Evolutionary conservation across 2,113 vertebrate species (phyloP), one percentile per base, ranked within the genome.

Genomic region (Falcunculus frontatus): DNA sequence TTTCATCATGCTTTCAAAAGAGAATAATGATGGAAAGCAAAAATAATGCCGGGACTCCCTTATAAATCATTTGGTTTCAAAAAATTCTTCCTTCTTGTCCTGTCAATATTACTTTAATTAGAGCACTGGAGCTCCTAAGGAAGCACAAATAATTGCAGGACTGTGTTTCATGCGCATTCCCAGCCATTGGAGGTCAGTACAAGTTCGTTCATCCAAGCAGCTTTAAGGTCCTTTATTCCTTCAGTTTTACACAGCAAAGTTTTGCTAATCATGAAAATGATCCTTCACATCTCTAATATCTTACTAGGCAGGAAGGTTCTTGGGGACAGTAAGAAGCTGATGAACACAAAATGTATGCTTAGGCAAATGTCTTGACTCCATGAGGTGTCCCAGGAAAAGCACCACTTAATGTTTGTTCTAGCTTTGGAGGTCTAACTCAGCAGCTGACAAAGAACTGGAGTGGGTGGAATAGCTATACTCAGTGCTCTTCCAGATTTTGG

Each of bases 171-270:
- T 95, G 35, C 74, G 50, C 53, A 3, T 30, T 30, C 30, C 27
- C 73, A 90, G 39, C 97, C 97, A 96, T 96, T 29, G 86, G 98
- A 95, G 96, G 97, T 97, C 97, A 98, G 77, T 30, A 55, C 88
- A 89, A 35, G 70, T 76, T 91, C 21, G 10, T 76, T 89, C 69
- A 89, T 81, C 27, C 39, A 16, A 46, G 21, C 26, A 55, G 55
- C 53, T 95, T 74, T 62, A 16, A 56, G 16, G 13, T 23, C 33
- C 46, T 68, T 77, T 57, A 74, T 50, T 74, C 30, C 46, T 94
- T 10, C 56, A 27, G 26, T 53, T 82, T 52, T 50, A 25, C 33
- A 14, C 4, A 60, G 41, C 13, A 41, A 19, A 6, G 49, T 77
- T 56, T 56, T 77, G 35, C 42, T 49, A 5, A 67, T 52, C 20